These are phyloP conservation scores for Brachypodius melanocephalos DNA, from an alignment of 2,113 vertebrate genomes.

Conservation along the genomic window DNA sequence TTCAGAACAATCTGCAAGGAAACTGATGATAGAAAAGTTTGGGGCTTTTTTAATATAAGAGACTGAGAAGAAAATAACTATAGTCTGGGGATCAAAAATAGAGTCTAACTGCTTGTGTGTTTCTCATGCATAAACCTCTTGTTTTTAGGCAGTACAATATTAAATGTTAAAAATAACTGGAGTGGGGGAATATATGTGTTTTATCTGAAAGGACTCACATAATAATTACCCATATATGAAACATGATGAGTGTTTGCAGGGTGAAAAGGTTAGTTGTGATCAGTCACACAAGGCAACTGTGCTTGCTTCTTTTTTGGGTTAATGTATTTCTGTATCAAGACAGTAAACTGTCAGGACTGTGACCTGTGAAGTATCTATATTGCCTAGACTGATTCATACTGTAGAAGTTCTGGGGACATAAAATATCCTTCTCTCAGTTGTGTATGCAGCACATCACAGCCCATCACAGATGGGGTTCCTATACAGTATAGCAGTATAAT, in stretches of 20 bases:
- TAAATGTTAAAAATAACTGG: not conserved
- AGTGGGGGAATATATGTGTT: not conserved
- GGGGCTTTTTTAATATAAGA: not conserved
- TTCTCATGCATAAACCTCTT: not conserved
- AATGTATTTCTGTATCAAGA: not conserved
- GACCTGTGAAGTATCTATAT: not conserved
- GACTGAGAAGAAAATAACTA: not conserved
- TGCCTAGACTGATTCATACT: not conserved
- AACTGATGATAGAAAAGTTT: not conserved
- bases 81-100: not conserved
- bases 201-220: not conserved
- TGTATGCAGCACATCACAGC: not conserved
- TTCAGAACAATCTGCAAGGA: not conserved
- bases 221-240: not conserved
- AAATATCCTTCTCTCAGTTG: not conserved
- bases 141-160: not conserved
- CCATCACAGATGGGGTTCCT: not conserved
- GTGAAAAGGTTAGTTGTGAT: not conserved
- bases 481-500: not conserved
- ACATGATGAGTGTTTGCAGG: not conserved
- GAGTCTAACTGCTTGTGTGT: not conserved
- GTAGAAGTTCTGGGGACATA: not conserved
- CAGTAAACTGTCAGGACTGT: not conserved
- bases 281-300: accelerated
- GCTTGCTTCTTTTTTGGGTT: not conserved